A percentile compares a stretch with the other conserved stretches of the same genome.
These are phyloP conservation scores for Oncorhynchus masou DNA, from an alignment of 2,113 vertebrate species.

Conservation along the genomic window DNA sequence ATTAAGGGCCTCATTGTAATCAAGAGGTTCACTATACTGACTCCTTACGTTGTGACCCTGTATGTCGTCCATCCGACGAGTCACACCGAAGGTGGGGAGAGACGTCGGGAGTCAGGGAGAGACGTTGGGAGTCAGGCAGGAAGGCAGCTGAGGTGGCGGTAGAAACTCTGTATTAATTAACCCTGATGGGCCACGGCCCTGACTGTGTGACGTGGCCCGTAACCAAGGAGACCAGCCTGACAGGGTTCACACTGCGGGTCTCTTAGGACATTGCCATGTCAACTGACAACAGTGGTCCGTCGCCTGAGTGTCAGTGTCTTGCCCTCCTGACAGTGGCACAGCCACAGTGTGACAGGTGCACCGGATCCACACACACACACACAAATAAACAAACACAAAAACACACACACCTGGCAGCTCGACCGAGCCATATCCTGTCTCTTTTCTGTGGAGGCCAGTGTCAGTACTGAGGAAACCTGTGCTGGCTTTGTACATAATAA, in stretches of 20 bases:
- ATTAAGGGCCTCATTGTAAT: conserved; percentile 36
- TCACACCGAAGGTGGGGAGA: conserved; percentile 67
- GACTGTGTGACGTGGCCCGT: conserved; percentile 67
- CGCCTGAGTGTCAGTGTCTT: conserved; percentile 57
- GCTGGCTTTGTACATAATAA: not conserved
- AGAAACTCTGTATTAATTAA: conserved; percentile 78
- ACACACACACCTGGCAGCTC: conserved; percentile 35
- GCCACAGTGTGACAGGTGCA: conserved; percentile 65
- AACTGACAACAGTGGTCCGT: conserved; percentile 57
- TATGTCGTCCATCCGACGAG: conserved; percentile 50
- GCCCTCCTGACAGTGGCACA: conserved; percentile 59
- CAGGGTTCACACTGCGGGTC: conserved; percentile 71
- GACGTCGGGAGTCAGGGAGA: conserved; percentile 61
- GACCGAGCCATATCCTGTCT: conserved; percentile 4
- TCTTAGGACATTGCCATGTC: conserved; percentile 67
- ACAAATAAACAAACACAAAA: conserved; percentile 17
- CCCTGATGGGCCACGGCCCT: conserved; percentile 69
- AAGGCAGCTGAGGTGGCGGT: conserved; percentile 56
- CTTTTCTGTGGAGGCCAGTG: not conserved
- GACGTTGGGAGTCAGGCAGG: conserved; percentile 49
- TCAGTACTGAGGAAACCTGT: not conserved
- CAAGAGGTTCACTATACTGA: conserved; percentile 31
- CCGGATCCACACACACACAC: conserved; percentile 47
- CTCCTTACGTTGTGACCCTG: conserved; percentile 55
- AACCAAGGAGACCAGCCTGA: conserved; percentile 72